Conservation (phyloP, 2,888 invertebrate species). For the Heliconius ismenius region DNA sequence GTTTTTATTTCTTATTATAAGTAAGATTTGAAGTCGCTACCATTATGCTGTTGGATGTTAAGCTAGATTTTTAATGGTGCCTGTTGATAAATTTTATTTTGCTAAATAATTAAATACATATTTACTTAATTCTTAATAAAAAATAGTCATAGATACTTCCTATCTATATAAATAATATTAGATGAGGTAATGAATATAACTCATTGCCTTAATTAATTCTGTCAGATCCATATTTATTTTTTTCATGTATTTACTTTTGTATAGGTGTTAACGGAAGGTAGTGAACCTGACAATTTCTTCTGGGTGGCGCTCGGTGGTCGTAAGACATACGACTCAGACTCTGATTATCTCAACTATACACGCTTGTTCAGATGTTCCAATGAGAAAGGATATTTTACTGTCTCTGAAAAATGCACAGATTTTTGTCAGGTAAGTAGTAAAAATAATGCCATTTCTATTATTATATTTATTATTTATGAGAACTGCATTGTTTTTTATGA, state of each 20-base stretch:
- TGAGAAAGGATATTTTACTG: constrained; percentile 99
- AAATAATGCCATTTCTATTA: neutral
- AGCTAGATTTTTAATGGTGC: too few relatives aligned
- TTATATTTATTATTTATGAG: neutral
- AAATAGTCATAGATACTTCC: too few relatives aligned
- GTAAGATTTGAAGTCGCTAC: too few relatives aligned
- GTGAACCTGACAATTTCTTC: constrained; percentile 99
- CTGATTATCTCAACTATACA: constrained; percentile 95
- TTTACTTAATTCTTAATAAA: too few relatives aligned
- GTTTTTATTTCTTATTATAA: too few relatives aligned
- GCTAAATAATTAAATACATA: too few relatives aligned
- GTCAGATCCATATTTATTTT: neutral
- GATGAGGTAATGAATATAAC: too few relatives aligned
- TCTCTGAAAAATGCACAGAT: constrained; percentile 99
- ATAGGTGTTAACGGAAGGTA: constrained; percentile 93
- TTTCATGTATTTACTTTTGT: neutral
- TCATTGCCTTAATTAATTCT: too few relatives aligned
- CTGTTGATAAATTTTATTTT: too few relatives aligned
- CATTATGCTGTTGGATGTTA: too few relatives aligned
- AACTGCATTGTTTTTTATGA: too few relatives aligned
- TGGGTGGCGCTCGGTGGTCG: constrained; percentile 97
- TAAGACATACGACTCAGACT: constrained; percentile 93
- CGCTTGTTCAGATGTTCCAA: constrained; percentile 98
- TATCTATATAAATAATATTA: too few relatives aligned
- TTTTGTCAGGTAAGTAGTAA: constrained; percentile 93